A percentile compares a stretch with the other conserved stretches of the same genome.
Conservation (phyloP, 2,797 vertebrate species). For the Siniperca scherzeri region DNA sequence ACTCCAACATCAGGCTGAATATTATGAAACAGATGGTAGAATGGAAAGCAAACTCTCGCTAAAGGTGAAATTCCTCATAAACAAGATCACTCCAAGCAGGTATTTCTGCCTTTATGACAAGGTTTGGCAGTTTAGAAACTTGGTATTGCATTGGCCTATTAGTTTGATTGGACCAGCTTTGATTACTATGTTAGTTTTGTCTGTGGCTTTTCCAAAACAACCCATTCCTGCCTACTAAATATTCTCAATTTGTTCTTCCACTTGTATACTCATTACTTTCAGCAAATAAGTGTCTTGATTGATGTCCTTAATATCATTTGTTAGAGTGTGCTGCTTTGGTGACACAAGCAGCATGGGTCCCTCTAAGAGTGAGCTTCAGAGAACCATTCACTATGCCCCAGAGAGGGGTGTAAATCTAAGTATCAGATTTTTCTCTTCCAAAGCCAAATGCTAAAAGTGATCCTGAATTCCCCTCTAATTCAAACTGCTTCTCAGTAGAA, state of each 20-base stretch:
- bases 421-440: slow-evolving; percentile 81
- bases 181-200: slow-evolving; percentile 33
- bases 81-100: slow-evolving; percentile 36
- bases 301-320: slow-evolving; percentile 84
- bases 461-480: slow-evolving; percentile 69
- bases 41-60: slow-evolving; percentile 49
- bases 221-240: slow-evolving; percentile 64
- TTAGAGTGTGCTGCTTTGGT: slow-evolving; percentile 68
- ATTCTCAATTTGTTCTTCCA: slow-evolving; percentile 73
- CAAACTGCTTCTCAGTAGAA: slow-evolving; percentile 66
- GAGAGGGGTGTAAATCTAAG: slow-evolving; percentile 82
- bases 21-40: slow-evolving; percentile 66
- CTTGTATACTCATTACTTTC: slow-evolving; percentile 80
- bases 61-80: slow-evolving; percentile 67
- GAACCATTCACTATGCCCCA: slow-evolving; percentile 76
- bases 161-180: slow-evolving; percentile 38
- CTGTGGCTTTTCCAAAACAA: slow-evolving; percentile 57
- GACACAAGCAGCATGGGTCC: slow-evolving; percentile 71
- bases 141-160: slow-evolving; percentile 36
- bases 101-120: slow-evolving; percentile 39
- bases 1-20: slow-evolving; percentile 64
- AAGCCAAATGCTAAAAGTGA: slow-evolving; percentile 78
- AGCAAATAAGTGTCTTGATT: slow-evolving; percentile 76
- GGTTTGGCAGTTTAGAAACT: slow-evolving; percentile 37
- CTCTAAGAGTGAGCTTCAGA: slow-evolving; percentile 80